These are phyloP conservation scores for Oscheius sp. DNA, from an alignment of 1,140 invertebrate genomes.

Conservation along the genomic window DNA sequence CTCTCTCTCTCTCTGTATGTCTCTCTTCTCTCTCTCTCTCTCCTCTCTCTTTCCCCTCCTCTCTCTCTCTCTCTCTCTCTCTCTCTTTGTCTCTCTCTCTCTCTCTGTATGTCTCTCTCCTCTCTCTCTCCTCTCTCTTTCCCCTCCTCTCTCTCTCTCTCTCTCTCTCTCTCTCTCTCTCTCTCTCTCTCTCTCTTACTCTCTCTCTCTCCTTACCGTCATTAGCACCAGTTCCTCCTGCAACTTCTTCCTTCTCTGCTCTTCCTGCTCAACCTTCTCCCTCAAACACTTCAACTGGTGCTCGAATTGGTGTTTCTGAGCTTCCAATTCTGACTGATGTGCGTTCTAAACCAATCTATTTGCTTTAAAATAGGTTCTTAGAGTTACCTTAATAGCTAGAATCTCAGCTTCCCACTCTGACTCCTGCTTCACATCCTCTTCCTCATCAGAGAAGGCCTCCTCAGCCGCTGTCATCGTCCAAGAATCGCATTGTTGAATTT, in stretches of 20 bases:
- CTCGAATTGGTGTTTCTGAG: constrained; percentile 46
- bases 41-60: no score
- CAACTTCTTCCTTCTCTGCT: constrained; percentile 38
- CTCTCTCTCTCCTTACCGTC: constrained; percentile 8
- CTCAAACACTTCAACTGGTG: constrained; percentile 41
- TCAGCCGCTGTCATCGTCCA: constrained; percentile 11
- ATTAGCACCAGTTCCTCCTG: constrained; percentile 50
- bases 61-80: no score
- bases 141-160: no score
- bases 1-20: no score
- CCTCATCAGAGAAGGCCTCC: constrained; percentile 2
- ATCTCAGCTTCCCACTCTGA: constrained; percentile 23
- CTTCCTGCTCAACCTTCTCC: constrained; percentile 50
- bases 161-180: no score
- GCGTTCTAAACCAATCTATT: constrained; percentile 5
- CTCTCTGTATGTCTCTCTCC: no score
- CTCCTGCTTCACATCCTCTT: constrained; percentile 18
- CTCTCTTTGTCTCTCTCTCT: no score
- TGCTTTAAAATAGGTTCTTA: not conserved
- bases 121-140: no score
- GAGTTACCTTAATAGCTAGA: constrained; percentile 20
- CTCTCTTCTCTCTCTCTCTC: no score
- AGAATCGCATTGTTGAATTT: constrained; percentile 8
- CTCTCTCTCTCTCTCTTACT: no score
- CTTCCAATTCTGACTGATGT: constrained; percentile 39